Percentiles rank a stretch among this genome's conserved stretches.
Evolutionary conservation across 2,797 vertebrate genomes (phyloP).

Genomic region (Melanogrammus aeglefinus): DNA sequence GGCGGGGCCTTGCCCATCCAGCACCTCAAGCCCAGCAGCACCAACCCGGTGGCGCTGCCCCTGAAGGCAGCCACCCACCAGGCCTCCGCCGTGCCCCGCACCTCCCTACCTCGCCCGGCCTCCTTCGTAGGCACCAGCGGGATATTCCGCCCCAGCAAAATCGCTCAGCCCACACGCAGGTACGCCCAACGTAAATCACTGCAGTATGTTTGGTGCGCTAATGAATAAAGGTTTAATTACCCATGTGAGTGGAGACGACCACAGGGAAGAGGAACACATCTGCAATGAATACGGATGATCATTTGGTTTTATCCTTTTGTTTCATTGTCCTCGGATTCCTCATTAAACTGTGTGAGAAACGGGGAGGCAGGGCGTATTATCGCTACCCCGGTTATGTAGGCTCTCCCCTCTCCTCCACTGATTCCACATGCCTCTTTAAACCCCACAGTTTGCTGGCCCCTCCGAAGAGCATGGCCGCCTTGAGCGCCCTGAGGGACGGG

Average conservation of each 20-base stretch:
- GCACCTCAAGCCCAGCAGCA: conserved; percentile 81
- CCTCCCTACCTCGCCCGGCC: conserved; percentile 90
- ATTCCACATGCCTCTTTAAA: conserved; percentile 9
- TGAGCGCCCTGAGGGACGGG: conserved; percentile 89
- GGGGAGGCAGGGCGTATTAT: not conserved
- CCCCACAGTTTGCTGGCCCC: conserved; percentile 88
- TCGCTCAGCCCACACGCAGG: conserved; percentile 84
- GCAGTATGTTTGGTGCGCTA: conserved; percentile 36
- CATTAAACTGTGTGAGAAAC: not conserved
- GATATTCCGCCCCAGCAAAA: conserved; percentile 81
- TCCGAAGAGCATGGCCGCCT: conserved; percentile 90
- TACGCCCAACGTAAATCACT: conserved; percentile 42
- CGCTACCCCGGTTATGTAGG: not conserved
- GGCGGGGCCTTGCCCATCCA: conserved; percentile 75
- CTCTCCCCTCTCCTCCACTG: not conserved
- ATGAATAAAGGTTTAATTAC: not conserved
- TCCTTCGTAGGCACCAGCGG: conserved; percentile 82
- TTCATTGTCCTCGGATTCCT: not conserved
- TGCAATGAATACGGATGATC: not conserved
- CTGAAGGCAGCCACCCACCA: conserved; percentile 73
- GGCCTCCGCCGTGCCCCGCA: conserved; percentile 64
- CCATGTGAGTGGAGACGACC: not conserved
- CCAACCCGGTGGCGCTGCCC: conserved; percentile 79
- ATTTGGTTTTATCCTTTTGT: not conserved
- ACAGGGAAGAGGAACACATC: not conserved